Evolutionary conservation across 2,888 invertebrate species (phyloP).

Genomic region (Apoderus coryli): DNA sequence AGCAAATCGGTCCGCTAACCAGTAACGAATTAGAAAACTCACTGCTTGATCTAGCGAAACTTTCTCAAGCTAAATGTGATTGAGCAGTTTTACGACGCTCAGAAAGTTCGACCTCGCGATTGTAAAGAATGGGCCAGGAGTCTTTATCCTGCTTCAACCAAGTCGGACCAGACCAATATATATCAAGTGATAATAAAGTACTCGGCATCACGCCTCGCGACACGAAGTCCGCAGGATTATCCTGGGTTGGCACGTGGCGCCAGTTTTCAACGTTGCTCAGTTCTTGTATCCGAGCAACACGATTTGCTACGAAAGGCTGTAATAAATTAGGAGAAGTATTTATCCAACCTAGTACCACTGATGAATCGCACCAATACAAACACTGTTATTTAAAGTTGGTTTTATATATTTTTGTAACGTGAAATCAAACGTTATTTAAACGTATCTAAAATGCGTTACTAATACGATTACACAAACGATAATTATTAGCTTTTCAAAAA

Average conservation of each 20-base stretch:
- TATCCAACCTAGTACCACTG: constrained; percentile 16
- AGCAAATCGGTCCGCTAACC: no score
- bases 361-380: constrained; percentile 16
- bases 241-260: constrained; percentile 11
- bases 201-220: constrained; percentile 9
- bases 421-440: no score
- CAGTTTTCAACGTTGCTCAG: constrained; percentile 7
- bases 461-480: no score
- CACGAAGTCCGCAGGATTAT: constrained; percentile 11
- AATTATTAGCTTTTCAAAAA: no score
- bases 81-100: no score
- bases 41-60: no score
- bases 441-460: no score
- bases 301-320: constrained; percentile 13
- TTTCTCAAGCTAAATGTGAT: no score
- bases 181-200: constrained; percentile 5
- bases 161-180: constrained; percentile 10
- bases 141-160: constrained; percentile 8
- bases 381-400: constrained; percentile 6
- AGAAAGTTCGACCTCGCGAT: no score
- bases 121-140: no score
- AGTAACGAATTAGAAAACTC: no score
- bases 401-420: no score
- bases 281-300: constrained; percentile 11
- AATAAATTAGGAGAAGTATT: constrained; percentile 7